Base-by-base conservation (phyloP, 2,113 vertebrate genomes). In the Eudyptes chrysolophus region DNA sequence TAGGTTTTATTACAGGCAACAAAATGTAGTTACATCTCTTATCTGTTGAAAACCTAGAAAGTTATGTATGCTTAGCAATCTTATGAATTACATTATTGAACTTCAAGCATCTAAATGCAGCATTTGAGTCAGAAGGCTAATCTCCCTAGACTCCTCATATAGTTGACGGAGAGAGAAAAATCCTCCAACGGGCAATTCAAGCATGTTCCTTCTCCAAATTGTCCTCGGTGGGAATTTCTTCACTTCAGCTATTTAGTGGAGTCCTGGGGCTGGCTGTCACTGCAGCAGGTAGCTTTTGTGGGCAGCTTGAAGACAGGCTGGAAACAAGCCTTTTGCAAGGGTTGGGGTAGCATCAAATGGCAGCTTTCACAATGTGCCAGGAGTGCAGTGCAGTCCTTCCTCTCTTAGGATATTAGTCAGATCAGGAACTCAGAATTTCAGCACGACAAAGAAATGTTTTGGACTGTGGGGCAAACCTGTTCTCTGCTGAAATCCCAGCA, bases 401-500 rank as follows among this genome's bases (percentile, higher is more conserved):
- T 77, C 84, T 69, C 64, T 42, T 25, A 66, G 42, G 22, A 70
- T 83, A 61, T 79, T 13, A 40, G n/a, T 48, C 20, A 65, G 21
- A 57, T 48, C 27, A 60, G 7, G 30, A 83, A 40, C 16, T 79
- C 44, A 34, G 44, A 68, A 80, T 46, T 88, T 57, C 62, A 65
- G 20, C 11, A 26, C 0, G 3, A 3, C 0, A 2, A 75, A 80
- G 13, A 32, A 86, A n/a, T 24, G 7, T 24, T 91, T 80, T 82
- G 29, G 20, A 21, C 38, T 13, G 10, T n/a, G 0, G 2, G 14
- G 10, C 24, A 76, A 68, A 48, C 2, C 6, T 0, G 0, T 38
- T 64, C 40, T 84, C 26, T 84, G 64, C 13, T 86, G 61, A 94
- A 93, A 85, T 76, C 34, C 34, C 36, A 32, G 18, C 38, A 87